Percentiles rank a stretch among this genome's conserved stretches.
Evolutionary conservation across 1,140 invertebrate species (phyloP).

Genomic region (Drosophila tropicalis): DNA sequence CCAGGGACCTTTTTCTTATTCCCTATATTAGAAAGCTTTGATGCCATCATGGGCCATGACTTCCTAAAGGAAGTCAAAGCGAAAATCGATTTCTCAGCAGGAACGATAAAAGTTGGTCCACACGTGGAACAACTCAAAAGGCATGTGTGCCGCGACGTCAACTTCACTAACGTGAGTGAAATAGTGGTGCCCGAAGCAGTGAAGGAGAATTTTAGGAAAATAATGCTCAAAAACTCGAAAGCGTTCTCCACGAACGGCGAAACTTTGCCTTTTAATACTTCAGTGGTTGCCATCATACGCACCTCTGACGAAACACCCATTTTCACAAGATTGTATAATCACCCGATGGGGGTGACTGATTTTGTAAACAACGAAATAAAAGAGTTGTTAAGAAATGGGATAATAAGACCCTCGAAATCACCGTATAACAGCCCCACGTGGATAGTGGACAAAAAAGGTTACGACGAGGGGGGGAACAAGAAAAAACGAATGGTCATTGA

Average conservation of each 20-base stretch:
- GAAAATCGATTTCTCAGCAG: neutral
- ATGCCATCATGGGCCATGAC: neutral
- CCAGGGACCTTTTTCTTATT: too few species aligned
- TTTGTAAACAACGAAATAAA: neutral
- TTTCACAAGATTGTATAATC: neutral
- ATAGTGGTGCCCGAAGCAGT: neutral
- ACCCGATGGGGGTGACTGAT: neutral
- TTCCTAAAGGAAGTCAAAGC: neutral
- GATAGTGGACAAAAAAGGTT: neutral
- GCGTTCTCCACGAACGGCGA: neutral
- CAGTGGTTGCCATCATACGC: neutral
- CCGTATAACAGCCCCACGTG: too few species aligned
- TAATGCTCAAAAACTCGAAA: neutral
- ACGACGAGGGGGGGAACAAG: neutral
- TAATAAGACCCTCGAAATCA: too few species aligned
- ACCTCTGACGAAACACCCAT: neutral
- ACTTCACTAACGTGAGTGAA: neutral
- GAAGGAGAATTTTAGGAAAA: too few species aligned
- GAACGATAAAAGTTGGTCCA: neutral
- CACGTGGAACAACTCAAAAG: neutral
- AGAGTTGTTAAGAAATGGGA: neutral
- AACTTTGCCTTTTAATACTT: neutral
- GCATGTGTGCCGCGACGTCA: neutral
- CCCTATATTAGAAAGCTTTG: neutral
- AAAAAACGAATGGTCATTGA: slow-evolving; percentile 1